phyloP scores from a whole-genome alignment of 2,888 invertebrate genomes.

The Punctoribates punctum region DNA sequence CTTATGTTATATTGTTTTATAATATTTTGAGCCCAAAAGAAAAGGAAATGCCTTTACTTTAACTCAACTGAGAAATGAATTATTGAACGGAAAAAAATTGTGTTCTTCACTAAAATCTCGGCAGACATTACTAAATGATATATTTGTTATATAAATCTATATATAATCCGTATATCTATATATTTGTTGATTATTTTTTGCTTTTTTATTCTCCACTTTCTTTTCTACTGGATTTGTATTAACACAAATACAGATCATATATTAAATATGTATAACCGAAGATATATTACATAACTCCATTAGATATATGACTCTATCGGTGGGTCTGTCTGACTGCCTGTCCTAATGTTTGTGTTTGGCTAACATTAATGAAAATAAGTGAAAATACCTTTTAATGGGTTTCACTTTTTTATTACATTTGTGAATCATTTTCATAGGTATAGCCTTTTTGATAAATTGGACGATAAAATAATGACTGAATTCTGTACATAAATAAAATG shows the following conservation, averaged over 20 bases:
- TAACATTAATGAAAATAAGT: conserved; percentile 26
- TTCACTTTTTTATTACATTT: conserved; percentile 24
- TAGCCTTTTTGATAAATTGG: conserved; percentile 10
- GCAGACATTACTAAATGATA: too few species aligned
- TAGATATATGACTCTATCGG: not conserved
- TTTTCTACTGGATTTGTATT: not conserved
- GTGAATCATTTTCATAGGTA: conserved; percentile 21
- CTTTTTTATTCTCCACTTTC: not conserved
- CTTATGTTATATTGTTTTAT: conserved; percentile 4
- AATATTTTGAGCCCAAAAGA: not conserved
- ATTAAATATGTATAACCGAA: too few species aligned
- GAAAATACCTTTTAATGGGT: conserved; percentile 6
- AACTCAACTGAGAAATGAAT: too few species aligned
- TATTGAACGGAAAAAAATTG: too few species aligned
- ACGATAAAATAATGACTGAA: conserved; percentile 20
- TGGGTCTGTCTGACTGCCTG: not conserved
- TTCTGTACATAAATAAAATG: too few species aligned
- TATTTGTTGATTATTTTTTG: too few species aligned
- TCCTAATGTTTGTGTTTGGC: not conserved
- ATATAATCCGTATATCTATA: too few species aligned
- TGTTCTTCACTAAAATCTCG: too few species aligned
- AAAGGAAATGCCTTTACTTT: too few species aligned
- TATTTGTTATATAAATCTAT: too few species aligned
- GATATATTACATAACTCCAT: too few species aligned
- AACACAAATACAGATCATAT: not conserved